Evolutionary conservation across 2,113 vertebrate species (phyloP), one percentile per base, ranked within the genome.

Genomic region (Perca flavescens): DNA sequence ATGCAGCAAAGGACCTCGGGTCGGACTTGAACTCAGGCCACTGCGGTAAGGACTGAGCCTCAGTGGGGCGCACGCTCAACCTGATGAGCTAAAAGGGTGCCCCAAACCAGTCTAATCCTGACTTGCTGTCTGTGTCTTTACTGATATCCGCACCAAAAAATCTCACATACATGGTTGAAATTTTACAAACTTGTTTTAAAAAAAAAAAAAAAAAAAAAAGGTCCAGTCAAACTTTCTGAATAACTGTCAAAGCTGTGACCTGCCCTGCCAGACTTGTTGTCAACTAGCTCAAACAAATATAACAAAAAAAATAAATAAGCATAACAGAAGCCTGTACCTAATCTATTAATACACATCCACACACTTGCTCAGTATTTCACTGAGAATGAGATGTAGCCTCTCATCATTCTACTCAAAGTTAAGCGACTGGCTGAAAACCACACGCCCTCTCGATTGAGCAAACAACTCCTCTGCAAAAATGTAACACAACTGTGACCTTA

Each of bases 401-500:
- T 43, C 43, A 13, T 71, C 53, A 14, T 34, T 57, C 46, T 28
- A 64, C 22, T 57, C 6, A 0, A 19, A 64, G 72, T 40, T 53
- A 71, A 74, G 28, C 5, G 25, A 86, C 67, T 2, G 34, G 50
- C 47, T 82, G 25, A 67, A 80, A 90, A 88, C 74, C 72, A 31
- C 83, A 85, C 11, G 62, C 50, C 54, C 54, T 49, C 49, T 40
- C 5, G 0, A 77, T 46, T 71, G 63, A 76, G 54, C 64, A 86
- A 86, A 84, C 60, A 72, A 50, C 74, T 66, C 67, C 28, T 54
- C 70, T 47, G 56, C 79, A 86, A 78, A 87, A 82, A 81, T 60
- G 19, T 66, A 54, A 66, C 57, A 68, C 62, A 40, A 64, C 65
- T 4, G 3, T 65, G 80, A 70, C 79, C 72, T 80, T 71, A 56